Evolutionary conservation across 2,113 vertebrate genomes (phyloP), one percentile per base, ranked within the genome.

Genomic region (Montifringilla adamsi): DNA sequence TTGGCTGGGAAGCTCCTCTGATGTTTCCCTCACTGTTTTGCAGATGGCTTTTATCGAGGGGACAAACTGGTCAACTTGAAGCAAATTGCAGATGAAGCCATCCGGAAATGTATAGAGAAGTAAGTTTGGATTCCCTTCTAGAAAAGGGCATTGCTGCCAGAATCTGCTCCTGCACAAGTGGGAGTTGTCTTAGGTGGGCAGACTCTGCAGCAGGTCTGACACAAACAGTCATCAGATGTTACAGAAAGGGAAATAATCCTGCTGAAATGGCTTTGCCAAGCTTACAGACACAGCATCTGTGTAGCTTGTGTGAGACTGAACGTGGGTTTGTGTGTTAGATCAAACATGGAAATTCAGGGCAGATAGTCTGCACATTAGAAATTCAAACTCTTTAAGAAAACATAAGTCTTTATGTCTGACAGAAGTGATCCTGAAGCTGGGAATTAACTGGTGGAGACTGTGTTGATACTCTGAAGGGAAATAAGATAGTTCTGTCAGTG

Each of bases 21-120:
- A 96, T 46, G 13, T 87, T 90, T 70, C 64, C 68, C 55, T 82
- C 74, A 22, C 41, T 9, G 0, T 93, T 93, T 82, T 94, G 77
- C 97, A 99, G 99, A 99, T 97, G 99, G 98, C 68, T 99, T 99
- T 98, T 99, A 98, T 97, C 98, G 99, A 96, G 99, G 99, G 55
- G 99, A 99, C 96, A 99, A 99, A 55, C 98, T 99, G 96, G 98
- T 99, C 97, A 99, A 97, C 97, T 95, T 99, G 97, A 99, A 99
- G 97, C 97, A 98, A 86, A 98, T 99, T 93, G 99, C 98, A 88
- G 99, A 99, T 6, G 99, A 99, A 46, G 99, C 99, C 6, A 93
- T 99, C 76, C 97, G 97, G 97, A 99, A 99, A 95, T 99, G 99
- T 95, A 97, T 74, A 96, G 98, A 99, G 86, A 99, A 98, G 99